phyloP scores from a whole-genome alignment of 2,888 invertebrate genomes.

The Crossocerus cetratus region DNA sequence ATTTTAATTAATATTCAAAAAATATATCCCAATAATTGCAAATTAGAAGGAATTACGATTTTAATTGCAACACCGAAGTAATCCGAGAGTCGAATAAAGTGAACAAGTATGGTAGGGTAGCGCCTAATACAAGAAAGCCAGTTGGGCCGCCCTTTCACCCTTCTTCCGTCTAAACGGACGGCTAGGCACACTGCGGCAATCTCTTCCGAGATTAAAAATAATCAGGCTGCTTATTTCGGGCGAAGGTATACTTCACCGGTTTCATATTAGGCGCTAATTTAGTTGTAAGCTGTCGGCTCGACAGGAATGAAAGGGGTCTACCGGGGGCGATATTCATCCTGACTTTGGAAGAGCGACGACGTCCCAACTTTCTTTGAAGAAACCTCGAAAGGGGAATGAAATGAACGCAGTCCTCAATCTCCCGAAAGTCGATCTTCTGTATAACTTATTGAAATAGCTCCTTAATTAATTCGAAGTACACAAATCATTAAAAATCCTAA shows the following conservation, averaged over 20 bases:
- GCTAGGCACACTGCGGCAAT: constrained; percentile 3
- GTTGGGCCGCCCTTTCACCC: background rate
- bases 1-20: too few species aligned
- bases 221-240: constrained; percentile 11
- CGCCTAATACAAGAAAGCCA: background rate
- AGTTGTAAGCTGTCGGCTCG: constrained; percentile 57
- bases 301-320: constrained; percentile 56
- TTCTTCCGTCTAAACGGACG: background rate
- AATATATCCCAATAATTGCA: too few species aligned
- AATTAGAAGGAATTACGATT: background rate
- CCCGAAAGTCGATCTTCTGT: constrained; percentile 29
- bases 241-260: constrained; percentile 23
- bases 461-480: too few species aligned
- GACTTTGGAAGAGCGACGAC: constrained; percentile 34
- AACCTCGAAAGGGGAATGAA: constrained; percentile 44
- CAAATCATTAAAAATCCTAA: too few species aligned
- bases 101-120: background rate
- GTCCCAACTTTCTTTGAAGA: constrained; percentile 46
- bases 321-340: constrained; percentile 53
- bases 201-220: constrained; percentile 33
- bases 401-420: constrained; percentile 24
- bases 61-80: background rate
- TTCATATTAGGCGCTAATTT: constrained; percentile 60
- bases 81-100: background rate
- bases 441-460: background rate